phyloP scores from a whole-genome alignment of 1,140 invertebrate genomes.

The Aporrectodea caliginosa region DNA sequence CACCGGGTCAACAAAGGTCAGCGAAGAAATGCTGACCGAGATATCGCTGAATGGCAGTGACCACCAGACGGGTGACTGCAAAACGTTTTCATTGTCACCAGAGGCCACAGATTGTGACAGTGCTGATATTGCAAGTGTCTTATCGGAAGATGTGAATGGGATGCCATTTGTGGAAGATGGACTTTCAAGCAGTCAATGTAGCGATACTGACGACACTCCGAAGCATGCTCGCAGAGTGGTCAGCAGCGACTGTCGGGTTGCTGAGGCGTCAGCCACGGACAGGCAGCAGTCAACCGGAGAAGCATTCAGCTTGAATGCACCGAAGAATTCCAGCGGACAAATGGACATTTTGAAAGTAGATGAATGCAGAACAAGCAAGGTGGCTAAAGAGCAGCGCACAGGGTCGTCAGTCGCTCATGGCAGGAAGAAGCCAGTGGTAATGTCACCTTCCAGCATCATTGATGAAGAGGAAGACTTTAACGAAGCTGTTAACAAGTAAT shows the following conservation, averaged over 20 bases:
- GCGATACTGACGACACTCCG: slow-evolving; percentile 80
- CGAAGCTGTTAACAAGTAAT: too few species aligned
- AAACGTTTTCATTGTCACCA: slow-evolving; percentile 81
- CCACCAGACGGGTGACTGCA: slow-evolving; percentile 38
- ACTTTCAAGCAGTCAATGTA: slow-evolving; percentile 76
- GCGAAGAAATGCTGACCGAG: slow-evolving; percentile 49
- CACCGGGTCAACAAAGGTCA: slow-evolving; percentile 38
- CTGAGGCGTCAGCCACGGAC: background rate
- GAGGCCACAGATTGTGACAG: slow-evolving; percentile 94
- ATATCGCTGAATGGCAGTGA: slow-evolving; percentile 49
- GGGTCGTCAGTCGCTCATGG: background rate
- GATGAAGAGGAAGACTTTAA: background rate
- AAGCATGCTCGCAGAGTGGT: slow-evolving; percentile 34
- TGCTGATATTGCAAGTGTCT: slow-evolving; percentile 74
- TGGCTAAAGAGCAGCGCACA: background rate
- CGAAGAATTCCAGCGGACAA: too few species aligned
- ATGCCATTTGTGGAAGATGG: slow-evolving; percentile 96
- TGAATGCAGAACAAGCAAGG: background rate
- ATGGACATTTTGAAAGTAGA: background rate
- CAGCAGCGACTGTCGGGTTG: background rate
- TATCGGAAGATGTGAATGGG: slow-evolving; percentile 58
- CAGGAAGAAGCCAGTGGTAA: background rate
- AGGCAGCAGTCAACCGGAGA: background rate
- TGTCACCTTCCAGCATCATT: background rate
- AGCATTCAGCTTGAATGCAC: background rate